A percentile compares a stretch with the other conserved stretches of the same genome.
These are phyloP conservation scores for Ramphastos sulfuratus DNA, from an alignment of 2,113 vertebrate species.

Conservation along the genomic window DNA sequence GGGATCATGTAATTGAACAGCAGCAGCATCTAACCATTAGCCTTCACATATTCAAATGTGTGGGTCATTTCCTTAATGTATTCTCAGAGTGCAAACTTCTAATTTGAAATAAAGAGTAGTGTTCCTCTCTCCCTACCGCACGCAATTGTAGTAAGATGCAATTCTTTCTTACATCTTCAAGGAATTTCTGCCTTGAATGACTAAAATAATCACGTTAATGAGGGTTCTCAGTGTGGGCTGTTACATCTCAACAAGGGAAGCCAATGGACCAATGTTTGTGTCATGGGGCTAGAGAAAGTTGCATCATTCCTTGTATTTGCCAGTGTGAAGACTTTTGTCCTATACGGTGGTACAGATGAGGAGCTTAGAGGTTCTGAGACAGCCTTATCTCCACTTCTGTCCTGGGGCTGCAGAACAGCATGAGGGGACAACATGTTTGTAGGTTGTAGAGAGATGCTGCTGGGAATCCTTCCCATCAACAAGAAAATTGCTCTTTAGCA, in stretches of 20 bases:
- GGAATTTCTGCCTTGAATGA: not conserved
- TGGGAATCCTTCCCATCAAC: not conserved
- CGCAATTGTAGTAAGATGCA: not conserved
- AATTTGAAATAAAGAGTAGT: not conserved
- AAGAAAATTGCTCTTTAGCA: not conserved
- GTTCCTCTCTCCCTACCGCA: not conserved
- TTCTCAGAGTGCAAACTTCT: not conserved
- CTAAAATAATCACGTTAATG: not conserved
- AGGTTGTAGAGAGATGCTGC: not conserved
- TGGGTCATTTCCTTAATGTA: not conserved
- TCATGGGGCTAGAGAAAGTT: not conserved
- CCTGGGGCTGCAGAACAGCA: not conserved
- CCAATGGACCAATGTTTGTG: not conserved
- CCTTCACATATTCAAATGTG: not conserved
- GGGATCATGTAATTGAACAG: not conserved
- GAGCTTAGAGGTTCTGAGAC: not conserved
- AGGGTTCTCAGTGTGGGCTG: not conserved
- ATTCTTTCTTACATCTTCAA: not conserved
- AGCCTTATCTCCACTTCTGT: not conserved
- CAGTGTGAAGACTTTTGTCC: not conserved
- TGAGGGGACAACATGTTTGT: too few species aligned
- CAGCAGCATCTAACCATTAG: not conserved
- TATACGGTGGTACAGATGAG: not conserved
- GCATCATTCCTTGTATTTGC: not conserved
- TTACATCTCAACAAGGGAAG: not conserved